A percentile compares a stretch with the other conserved stretches of the same genome.
Conservation (phyloP, 2,888 invertebrate species). For the Polietes domitor region DNA sequence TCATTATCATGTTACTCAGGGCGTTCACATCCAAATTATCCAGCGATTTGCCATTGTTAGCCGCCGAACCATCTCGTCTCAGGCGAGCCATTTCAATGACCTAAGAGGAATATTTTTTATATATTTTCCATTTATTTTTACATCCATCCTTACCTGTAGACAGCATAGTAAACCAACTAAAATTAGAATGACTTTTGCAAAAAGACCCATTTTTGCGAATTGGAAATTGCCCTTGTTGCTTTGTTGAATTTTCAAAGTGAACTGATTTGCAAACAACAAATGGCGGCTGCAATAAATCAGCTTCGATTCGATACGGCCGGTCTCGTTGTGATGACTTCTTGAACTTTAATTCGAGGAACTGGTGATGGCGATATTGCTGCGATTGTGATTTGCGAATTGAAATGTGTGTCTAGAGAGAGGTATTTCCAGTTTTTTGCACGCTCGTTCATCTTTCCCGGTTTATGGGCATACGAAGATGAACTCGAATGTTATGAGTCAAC, state of each 20-base stretch:
- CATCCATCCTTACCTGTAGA: conserved; percentile 48
- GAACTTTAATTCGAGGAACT: not conserved
- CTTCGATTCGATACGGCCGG: not conserved
- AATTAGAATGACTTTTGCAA: conserved; percentile 39
- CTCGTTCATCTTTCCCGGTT: too few relatives aligned
- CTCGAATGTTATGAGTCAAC: too few relatives aligned
- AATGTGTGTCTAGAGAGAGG: too few relatives aligned
- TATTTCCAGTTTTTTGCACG: too few relatives aligned
- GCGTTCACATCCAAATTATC: conserved; percentile 40
- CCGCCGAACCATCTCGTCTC: conserved; percentile 47
- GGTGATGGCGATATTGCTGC: too few relatives aligned
- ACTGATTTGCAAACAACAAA: conserved; percentile 33
- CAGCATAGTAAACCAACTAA: conserved; percentile 44
- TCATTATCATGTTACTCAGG: conserved; percentile 53
- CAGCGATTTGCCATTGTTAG: conserved; percentile 12
- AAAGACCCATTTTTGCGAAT: conserved; percentile 43
- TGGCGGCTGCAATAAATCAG: not conserved
- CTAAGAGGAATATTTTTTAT: not conserved
- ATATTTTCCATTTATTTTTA: not conserved
- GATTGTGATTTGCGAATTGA: too few relatives aligned
- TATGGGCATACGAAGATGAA: too few relatives aligned
- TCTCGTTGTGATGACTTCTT: not conserved
- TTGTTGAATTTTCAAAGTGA: not conserved
- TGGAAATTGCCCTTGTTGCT: conserved; percentile 18
- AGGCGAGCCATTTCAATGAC: conserved; percentile 43